Conservation (phyloP, 1,140 invertebrate species). For the Cydia pomonella region DNA sequence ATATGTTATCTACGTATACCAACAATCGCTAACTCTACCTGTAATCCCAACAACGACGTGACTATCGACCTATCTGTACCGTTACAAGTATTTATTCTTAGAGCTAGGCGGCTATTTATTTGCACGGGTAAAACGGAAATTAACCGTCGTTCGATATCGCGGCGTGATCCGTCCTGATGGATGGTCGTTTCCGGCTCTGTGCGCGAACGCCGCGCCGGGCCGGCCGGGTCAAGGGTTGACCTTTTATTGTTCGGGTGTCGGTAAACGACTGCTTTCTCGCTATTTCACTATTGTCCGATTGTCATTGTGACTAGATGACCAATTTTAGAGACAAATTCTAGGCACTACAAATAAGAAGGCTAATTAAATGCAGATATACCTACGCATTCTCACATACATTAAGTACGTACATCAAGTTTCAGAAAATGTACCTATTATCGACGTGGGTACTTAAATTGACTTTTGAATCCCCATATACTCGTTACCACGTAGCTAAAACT, state of each 20-base stretch:
- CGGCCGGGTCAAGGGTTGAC: slow-evolving; percentile 47
- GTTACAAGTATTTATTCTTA: neutral
- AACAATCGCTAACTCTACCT: neutral
- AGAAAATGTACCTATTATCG: too few relatives aligned
- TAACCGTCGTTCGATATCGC: slow-evolving; percentile 37
- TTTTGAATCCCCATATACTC: too few relatives aligned
- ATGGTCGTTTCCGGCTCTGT: slow-evolving; percentile 45
- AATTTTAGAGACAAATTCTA: neutral
- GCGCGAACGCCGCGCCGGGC: slow-evolving; percentile 41
- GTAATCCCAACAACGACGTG: neutral
- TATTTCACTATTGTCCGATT: slow-evolving; percentile 28
- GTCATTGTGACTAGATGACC: neutral
- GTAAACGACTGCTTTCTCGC: slow-evolving; percentile 43
- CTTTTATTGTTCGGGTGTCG: slow-evolving; percentile 48
- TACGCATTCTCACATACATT: too few relatives aligned
- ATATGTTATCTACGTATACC: neutral
- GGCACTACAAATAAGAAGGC: neutral
- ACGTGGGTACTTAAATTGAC: too few relatives aligned
- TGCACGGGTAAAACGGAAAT: slow-evolving; percentile 43
- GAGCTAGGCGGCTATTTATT: slow-evolving; percentile 36
- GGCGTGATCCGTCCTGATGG: slow-evolving; percentile 42
- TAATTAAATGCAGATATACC: too few relatives aligned
- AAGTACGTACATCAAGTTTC: too few relatives aligned
- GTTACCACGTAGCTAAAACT: too few relatives aligned
- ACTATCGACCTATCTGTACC: neutral